Evolutionary conservation across 2,888 invertebrate genomes (phyloP).

Genomic region (Metellina segmentata): DNA sequence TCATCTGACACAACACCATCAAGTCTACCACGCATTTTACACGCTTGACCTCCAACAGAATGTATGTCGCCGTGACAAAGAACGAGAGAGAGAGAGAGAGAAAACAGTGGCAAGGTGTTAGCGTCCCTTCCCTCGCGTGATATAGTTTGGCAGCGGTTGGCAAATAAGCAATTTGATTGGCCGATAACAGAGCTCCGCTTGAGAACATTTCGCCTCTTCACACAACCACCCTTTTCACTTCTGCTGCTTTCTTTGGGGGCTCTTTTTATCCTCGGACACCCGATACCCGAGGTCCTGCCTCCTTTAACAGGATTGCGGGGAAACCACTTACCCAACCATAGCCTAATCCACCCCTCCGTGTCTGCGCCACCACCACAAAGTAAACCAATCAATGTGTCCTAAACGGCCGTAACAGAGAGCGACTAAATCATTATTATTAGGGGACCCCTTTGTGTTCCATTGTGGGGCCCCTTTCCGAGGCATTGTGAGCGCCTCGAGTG

Average conservation of each 20-base stretch:
- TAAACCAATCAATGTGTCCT: constrained; percentile 73
- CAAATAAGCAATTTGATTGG: constrained; percentile 60
- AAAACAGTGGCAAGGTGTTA: background rate
- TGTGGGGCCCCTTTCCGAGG: background rate
- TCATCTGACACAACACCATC: no score
- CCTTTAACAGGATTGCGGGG: constrained; percentile 55
- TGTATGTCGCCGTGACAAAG: background rate
- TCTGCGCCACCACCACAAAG: constrained; percentile 49
- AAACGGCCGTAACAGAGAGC: constrained; percentile 66
- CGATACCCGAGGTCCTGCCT: constrained; percentile 24
- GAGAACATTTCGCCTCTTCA: background rate
- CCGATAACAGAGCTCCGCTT: constrained; percentile 24
- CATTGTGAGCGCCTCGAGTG: constrained; percentile 10
- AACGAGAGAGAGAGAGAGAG: no score
- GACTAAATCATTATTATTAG: constrained; percentile 73
- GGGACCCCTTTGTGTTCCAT: constrained; percentile 36
- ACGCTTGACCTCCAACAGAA: background rate
- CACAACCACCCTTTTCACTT: background rate
- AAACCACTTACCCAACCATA: constrained; percentile 31
- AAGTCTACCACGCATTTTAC: no score
- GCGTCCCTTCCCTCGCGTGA: background rate
- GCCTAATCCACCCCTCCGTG: constrained; percentile 43
- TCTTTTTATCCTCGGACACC: constrained; percentile 18
- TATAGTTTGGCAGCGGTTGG: constrained; percentile 38
- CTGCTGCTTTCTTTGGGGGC: background rate